Percentiles rank a stretch among this genome's conserved stretches.
Evolutionary conservation across 92 coral and sea anemone species (phyloP).

Genomic region (Virgularia gustaviana): DNA sequence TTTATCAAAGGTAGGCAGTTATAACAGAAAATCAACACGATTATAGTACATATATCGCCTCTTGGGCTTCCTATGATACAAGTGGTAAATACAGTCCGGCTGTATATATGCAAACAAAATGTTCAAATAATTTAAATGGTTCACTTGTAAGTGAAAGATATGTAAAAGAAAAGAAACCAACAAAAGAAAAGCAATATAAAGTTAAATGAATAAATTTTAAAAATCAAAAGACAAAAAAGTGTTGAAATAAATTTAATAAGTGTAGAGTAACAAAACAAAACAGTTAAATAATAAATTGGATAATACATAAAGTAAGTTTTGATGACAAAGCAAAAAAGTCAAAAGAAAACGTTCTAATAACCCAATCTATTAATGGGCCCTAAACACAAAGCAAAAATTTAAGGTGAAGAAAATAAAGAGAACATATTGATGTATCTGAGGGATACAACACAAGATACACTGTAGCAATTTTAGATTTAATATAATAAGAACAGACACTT

Average conservation of each 20-base stretch:
- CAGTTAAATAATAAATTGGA: not conserved
- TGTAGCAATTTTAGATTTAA: not conserved
- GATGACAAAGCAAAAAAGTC: not conserved
- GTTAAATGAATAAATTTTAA: slow-evolving; percentile 1
- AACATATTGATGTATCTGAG: not conserved
- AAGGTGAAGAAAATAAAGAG: not conserved
- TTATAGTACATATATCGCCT: too few species aligned
- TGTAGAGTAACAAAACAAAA: not conserved
- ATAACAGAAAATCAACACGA: too few species aligned
- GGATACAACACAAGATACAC: too few species aligned
- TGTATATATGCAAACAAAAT: too few species aligned
- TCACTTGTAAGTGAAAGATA: too few species aligned
- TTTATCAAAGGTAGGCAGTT: too few species aligned
- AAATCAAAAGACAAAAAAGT: slow-evolving; percentile 1
- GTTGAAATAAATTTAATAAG: slow-evolving; percentile 32
- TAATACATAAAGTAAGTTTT: not conserved
- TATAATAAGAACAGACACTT: too few species aligned
- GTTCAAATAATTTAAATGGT: too few species aligned
- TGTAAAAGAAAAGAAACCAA: not conserved
- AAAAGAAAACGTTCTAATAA: not conserved
- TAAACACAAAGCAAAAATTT: not conserved
- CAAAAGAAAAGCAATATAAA: not conserved
- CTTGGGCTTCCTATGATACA: too few species aligned
- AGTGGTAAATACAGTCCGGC: too few species aligned
- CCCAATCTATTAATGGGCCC: not conserved